Evolutionary conservation across 2,113 vertebrate genomes (phyloP).

Genomic region (Thunnus maccoyii): DNA sequence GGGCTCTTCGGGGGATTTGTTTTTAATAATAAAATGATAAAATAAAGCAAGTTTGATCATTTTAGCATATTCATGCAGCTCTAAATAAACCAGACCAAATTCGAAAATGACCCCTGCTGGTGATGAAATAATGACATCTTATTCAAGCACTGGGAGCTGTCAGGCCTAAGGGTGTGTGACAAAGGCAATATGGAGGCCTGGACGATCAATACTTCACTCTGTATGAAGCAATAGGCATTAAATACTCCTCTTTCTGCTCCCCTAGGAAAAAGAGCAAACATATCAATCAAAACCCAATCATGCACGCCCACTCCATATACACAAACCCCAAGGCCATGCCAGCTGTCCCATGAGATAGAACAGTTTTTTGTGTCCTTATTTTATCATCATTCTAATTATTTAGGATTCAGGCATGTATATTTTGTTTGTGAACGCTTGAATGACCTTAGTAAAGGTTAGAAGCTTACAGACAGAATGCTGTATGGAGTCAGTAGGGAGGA

Average conservation of each 20-base stretch:
- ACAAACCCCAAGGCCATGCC: conserved; percentile 33
- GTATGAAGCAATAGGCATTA: conserved; percentile 75
- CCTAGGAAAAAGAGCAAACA: conserved; percentile 64
- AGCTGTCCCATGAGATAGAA: conserved; percentile 34
- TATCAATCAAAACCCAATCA: conserved; percentile 80
- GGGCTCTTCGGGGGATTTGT: conserved; percentile 37
- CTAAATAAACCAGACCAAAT: conserved; percentile 34
- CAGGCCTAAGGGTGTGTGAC: conserved; percentile 69
- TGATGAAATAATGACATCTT: conserved; percentile 61
- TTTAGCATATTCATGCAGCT: not conserved
- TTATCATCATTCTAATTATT: conserved; percentile 19
- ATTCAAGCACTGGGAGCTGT: conserved; percentile 65
- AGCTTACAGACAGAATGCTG: not conserved
- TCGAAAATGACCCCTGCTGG: conserved; percentile 53
- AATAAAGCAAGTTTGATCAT: conserved; percentile 15
- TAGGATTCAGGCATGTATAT: conserved; percentile 6
- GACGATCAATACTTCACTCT: conserved; percentile 74
- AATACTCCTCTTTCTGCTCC: conserved; percentile 70
- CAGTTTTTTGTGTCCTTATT: conserved; percentile 1
- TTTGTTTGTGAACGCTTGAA: conserved; percentile 5
- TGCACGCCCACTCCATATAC: conserved; percentile 16
- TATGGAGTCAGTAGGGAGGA: conserved; percentile 44
- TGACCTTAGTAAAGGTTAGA: conserved; percentile 39
- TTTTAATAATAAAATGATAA: conserved; percentile 16
- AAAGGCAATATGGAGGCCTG: conserved; percentile 70